phyloP scores from a whole-genome alignment of 2,888 invertebrate genomes.

The Eupsilia transversa region DNA sequence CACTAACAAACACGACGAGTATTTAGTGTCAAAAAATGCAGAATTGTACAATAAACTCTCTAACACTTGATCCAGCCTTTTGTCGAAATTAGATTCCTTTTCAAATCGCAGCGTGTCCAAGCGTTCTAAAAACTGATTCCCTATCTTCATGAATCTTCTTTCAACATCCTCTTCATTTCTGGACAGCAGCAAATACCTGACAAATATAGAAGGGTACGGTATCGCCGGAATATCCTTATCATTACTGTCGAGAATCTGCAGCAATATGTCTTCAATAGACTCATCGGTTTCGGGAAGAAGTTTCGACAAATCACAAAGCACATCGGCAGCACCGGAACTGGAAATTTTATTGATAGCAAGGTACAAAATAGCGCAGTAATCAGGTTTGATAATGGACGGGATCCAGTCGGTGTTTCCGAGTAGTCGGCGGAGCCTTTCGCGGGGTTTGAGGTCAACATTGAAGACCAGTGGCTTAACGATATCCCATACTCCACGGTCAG shows the following conservation, averaged over 20 bases:
- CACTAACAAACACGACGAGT: slow-evolving; percentile 73
- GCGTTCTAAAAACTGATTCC: slow-evolving; percentile 70
- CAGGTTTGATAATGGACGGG: slow-evolving; percentile 70
- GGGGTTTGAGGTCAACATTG: slow-evolving; percentile 63
- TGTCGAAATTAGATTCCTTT: slow-evolving; percentile 1
- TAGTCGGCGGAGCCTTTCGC: slow-evolving; percentile 42
- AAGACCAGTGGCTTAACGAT: slow-evolving; percentile 70
- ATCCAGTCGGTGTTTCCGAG: slow-evolving; percentile 62
- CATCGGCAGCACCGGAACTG: slow-evolving; percentile 48
- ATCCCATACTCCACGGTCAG: slow-evolving; percentile 72
- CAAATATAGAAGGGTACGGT: slow-evolving; percentile 72
- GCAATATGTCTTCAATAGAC: slow-evolving; percentile 66
- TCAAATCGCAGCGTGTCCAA: slow-evolving; percentile 57
- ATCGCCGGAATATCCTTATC: slow-evolving; percentile 47
- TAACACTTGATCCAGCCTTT: slow-evolving; percentile 60
- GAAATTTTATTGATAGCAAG: slow-evolving; percentile 62
- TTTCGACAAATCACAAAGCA: slow-evolving; percentile 68
- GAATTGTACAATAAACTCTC: slow-evolving; percentile 71
- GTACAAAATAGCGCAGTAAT: slow-evolving; percentile 73
- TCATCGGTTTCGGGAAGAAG: slow-evolving; percentile 65
- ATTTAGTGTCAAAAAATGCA: slow-evolving; percentile 73
- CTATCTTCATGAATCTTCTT: slow-evolving; percentile 68
- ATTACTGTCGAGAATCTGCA: slow-evolving; percentile 54
- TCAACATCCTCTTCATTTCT: slow-evolving; percentile 68
- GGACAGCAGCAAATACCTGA: slow-evolving; percentile 75